phyloP scores from a whole-genome alignment of 2,113 vertebrate species.

The rabbit (Oryctolagus cuniculus) region DNA sequence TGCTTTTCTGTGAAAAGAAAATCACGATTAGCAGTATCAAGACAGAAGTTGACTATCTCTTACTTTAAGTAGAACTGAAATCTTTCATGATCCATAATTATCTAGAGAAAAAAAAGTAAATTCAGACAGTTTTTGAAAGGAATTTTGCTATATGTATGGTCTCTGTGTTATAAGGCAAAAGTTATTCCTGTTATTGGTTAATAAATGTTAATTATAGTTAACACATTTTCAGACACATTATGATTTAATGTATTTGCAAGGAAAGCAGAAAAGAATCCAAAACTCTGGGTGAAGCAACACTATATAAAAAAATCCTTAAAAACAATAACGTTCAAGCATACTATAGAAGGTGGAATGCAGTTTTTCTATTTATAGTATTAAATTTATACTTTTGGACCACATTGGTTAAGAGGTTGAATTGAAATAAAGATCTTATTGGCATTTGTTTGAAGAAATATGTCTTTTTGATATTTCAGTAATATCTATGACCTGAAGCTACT shows the following conservation, averaged over 20 bases:
- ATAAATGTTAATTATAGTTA: neutral
- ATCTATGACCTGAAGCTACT: neutral
- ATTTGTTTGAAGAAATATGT: neutral
- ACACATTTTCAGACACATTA: neutral
- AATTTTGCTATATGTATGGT: neutral
- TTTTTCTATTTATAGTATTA: conserved; percentile 36
- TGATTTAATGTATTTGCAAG: neutral
- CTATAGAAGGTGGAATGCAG: neutral
- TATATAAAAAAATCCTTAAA: neutral
- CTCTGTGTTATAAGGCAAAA: conserved; percentile 16
- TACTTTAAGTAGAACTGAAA: conserved; percentile 38
- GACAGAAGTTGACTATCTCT: conserved; percentile 24
- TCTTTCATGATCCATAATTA: conserved; percentile 24
- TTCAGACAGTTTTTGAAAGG: conserved; percentile 15
- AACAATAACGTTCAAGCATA: neutral
- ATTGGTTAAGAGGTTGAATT: conserved; percentile 23
- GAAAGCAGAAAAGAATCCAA: conserved; percentile 15
- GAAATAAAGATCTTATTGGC: conserved; percentile 6
- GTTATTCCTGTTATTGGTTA: neutral
- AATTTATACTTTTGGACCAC: conserved; percentile 1
- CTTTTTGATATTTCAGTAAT: conserved; percentile 48
- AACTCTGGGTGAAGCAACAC: neutral
- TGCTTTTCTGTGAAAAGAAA: conserved; percentile 27
- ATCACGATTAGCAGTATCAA: neutral
- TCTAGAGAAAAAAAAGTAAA: neutral